Evolutionary conservation across 2,888 invertebrate species (phyloP).

Genomic region (Euclidia mi): DNA sequence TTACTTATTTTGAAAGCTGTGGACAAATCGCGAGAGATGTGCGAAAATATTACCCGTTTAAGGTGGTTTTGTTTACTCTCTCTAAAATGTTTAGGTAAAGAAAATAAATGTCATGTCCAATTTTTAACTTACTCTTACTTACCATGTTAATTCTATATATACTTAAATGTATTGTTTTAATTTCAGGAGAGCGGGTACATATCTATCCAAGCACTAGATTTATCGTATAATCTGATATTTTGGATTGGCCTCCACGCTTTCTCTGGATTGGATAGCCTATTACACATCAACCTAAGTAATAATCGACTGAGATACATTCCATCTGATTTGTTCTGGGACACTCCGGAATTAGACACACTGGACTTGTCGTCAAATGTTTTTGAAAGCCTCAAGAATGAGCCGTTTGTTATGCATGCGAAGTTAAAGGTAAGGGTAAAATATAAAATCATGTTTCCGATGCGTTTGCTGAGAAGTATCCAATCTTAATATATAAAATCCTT

Average conservation of each 20-base stretch:
- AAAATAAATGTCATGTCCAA: too few species aligned
- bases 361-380: constrained; percentile 92
- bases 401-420: constrained; percentile 88
- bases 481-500: too few species aligned
- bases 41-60: too few species aligned
- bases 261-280: constrained; percentile 83
- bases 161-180: constrained; percentile 18
- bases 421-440: constrained; percentile 76
- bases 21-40: too few species aligned
- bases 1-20: too few species aligned
- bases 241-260: constrained; percentile 91
- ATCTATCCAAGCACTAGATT: constrained; percentile 83
- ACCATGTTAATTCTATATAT: too few species aligned
- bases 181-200: constrained; percentile 86
- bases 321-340: constrained; percentile 89
- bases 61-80: too few species aligned
- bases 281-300: constrained; percentile 90
- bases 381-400: constrained; percentile 87
- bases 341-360: constrained; percentile 84
- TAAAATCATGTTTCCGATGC: too few species aligned
- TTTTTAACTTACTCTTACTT: too few species aligned
- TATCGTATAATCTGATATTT: constrained; percentile 91
- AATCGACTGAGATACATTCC: constrained; percentile 90
- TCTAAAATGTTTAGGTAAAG: too few species aligned
- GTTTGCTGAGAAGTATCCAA: too few species aligned